Base-by-base conservation (phyloP, 2,797 vertebrate genomes). In the Coregonus ussuriensis region DNA sequence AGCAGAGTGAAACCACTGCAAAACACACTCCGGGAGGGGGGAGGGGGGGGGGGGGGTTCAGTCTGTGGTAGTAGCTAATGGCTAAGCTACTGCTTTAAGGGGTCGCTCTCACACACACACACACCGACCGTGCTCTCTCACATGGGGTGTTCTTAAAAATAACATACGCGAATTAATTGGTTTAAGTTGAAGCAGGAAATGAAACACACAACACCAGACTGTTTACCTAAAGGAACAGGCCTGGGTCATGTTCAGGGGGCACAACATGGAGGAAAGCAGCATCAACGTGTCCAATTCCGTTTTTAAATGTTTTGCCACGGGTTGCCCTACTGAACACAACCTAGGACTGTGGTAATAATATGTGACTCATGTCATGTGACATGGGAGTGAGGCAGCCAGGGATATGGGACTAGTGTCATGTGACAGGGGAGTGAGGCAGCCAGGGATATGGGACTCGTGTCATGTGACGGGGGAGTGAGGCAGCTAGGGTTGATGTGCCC, bases 1-100 rank as follows among this genome's bases (percentile, higher is more conserved):
- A 75, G 53, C 9, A 41, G n/a, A 70, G 56, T 18, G n/a, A 72
- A 72, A 33, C 29, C 71, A 72, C 71, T 56, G 71, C 71, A 72
- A 56, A 33, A 56, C 1, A 47, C 62, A 31, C 62, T 14, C 25
- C 11, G 21, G 62, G 33, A 5, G 21, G 18, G 29, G 21, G 21
- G 63, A 47, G 29, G 16, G n/a, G n/a, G n/a, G n/a, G n/a, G n/a
- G n/a, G n/a, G n/a, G n/a, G n/a, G n/a, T n/a, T 25, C n/a, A 70
- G 47, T 18, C 47, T 62, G 16, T 15, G n/a, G n/a, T 62, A 3
- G 21, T 6, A 7, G n/a, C 59, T 5, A 37, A 70, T 6, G 18
- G 18, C 56, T 18, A n/a, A 70, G 35, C 5, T 29, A 69, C n/a
- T 29, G 47, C 70, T 31, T 21, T 16, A 7, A 13, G 21, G 70